Evolutionary conservation across 2,888 invertebrate species (phyloP).

Genomic region (Theretra japonica): DNA sequence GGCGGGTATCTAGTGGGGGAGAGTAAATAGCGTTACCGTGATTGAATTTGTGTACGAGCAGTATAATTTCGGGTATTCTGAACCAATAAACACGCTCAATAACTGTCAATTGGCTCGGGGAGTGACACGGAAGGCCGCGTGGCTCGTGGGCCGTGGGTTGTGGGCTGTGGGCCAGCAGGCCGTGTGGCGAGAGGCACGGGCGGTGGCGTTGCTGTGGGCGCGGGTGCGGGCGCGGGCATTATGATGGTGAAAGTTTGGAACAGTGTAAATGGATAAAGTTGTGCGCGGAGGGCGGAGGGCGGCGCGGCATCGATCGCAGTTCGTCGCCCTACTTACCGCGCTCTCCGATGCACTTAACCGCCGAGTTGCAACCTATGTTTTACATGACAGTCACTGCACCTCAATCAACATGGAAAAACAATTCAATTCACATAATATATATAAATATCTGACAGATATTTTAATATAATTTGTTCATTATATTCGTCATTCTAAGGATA

Average conservation of each 20-base stretch:
- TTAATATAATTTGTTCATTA: no score
- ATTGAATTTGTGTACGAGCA: constrained; percentile 18
- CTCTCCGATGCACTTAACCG: constrained; percentile 76
- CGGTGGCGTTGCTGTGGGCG: constrained; percentile 24
- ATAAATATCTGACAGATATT: no score
- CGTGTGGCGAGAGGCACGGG: constrained; percentile 35
- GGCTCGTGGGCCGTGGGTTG: not conserved
- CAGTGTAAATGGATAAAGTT: constrained; percentile 82
- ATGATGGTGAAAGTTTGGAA: constrained; percentile 78
- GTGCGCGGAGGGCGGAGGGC: constrained; percentile 77
- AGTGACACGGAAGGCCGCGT: not conserved
- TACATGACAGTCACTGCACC: constrained; percentile 45
- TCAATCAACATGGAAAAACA: not conserved
- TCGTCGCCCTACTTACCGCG: constrained; percentile 83
- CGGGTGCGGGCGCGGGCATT: constrained; percentile 57
- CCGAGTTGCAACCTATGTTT: constrained; percentile 66
- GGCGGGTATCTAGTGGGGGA: constrained; percentile 2
- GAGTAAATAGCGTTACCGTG: constrained; percentile 7
- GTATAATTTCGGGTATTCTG: constrained; percentile 1
- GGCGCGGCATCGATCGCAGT: constrained; percentile 81
- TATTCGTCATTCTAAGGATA: no score
- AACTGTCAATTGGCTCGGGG: constrained; percentile 2
- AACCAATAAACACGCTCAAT: not conserved
- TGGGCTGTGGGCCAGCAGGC: not conserved
- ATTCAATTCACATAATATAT: no score